Evolutionary conservation across 2,797 vertebrate genomes (phyloP).

Genomic region (Tenualosa ilisha): DNA sequence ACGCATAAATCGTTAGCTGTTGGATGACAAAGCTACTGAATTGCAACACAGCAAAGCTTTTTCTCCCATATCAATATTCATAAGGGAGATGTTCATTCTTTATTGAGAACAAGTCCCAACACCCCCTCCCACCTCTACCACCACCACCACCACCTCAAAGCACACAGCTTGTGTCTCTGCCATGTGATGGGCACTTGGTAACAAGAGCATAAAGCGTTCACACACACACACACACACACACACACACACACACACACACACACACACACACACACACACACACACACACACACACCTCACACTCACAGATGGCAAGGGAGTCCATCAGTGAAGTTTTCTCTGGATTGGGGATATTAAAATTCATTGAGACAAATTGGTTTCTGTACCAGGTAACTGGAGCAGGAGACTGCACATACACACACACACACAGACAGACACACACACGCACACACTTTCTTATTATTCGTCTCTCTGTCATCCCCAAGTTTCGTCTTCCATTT

Average conservation of each 20-base stretch:
- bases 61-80: neutral
- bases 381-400: conserved; percentile 17
- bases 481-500: neutral
- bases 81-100: neutral
- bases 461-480: neutral
- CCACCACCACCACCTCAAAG: neutral
- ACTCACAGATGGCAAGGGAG: conserved; percentile 6
- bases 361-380: conserved; percentile 23
- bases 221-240: neutral
- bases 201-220: neutral
- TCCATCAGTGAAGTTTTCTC: neutral
- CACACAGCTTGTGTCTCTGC: too few relatives aligned
- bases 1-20: neutral
- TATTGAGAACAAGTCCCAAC: neutral
- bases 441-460: neutral
- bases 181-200: neutral
- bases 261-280: too few relatives aligned
- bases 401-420: neutral
- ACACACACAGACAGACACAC: conserved; percentile 6
- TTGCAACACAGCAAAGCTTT: neutral
- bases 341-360: conserved; percentile 3
- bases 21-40: neutral
- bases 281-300: neutral
- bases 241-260: too few relatives aligned
- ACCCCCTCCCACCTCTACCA: neutral